Percentiles rank a stretch among this genome's conserved stretches.
phyloP scores from a whole-genome alignment of 2,797 vertebrate species.

The Schizothorax lantsangensis region DNA sequence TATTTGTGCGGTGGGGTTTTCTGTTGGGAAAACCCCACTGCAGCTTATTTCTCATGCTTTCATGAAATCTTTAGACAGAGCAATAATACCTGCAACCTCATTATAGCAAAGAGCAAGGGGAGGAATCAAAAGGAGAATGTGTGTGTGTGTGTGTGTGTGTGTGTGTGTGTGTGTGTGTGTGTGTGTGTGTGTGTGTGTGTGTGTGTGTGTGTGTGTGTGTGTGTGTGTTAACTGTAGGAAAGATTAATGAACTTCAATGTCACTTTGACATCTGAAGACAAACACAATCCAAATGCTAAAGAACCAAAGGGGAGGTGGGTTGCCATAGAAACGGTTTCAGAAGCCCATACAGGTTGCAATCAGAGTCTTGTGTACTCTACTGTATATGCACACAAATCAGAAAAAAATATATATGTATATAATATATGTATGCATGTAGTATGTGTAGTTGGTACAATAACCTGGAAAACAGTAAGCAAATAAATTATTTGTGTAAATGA shows the following conservation, averaged over 20 bases:
- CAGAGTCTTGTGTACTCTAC: not conserved
- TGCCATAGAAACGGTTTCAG: slow-evolving; percentile 34
- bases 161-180: slow-evolving; percentile 37
- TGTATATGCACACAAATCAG: not conserved
- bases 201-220: slow-evolving; percentile 37
- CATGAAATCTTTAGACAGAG: slow-evolving; percentile 43
- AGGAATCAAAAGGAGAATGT: slow-evolving; percentile 41
- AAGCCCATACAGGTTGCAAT: slow-evolving; percentile 16
- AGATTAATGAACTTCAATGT: slow-evolving; percentile 51
- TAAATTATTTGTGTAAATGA: not conserved
- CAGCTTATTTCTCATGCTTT: slow-evolving; percentile 27
- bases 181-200: slow-evolving; percentile 41
- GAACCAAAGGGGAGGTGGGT: slow-evolving; percentile 23
- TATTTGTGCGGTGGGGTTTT: slow-evolving; percentile 11
- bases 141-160: slow-evolving; percentile 33
- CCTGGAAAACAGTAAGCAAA: not conserved
- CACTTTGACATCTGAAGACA: slow-evolving; percentile 51
- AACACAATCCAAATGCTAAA: slow-evolving; percentile 42
- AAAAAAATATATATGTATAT: no score
- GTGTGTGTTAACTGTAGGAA: slow-evolving; percentile 42
- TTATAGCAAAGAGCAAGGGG: slow-evolving; percentile 35
- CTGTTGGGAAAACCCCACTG: slow-evolving; percentile 20
- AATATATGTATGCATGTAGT: not conserved
- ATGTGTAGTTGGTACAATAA: not conserved
- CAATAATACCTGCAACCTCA: slow-evolving; percentile 45